Conservation (phyloP, 1,140 invertebrate species). For the Goniozus legneri region DNA sequence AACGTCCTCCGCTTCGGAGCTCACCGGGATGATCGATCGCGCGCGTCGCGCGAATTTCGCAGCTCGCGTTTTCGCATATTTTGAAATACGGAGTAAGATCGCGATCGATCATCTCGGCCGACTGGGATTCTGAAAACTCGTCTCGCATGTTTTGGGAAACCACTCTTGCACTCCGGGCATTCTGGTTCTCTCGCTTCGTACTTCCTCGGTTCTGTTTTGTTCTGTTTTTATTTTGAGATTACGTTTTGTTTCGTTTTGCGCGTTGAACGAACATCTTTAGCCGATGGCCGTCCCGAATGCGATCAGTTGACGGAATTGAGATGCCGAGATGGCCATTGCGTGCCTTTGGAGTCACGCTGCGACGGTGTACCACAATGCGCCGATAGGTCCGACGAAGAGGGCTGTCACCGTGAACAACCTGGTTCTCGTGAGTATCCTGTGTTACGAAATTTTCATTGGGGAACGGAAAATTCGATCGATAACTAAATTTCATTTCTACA, state of each 20-base stretch:
- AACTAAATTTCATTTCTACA: slow-evolving; percentile 1
- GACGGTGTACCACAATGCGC: slow-evolving; percentile 52
- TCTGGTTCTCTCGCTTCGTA: too few species aligned
- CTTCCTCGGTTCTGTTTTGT: slow-evolving; percentile 10
- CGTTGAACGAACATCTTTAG: not conserved
- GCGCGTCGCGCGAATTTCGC: too few species aligned
- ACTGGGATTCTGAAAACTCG: too few species aligned
- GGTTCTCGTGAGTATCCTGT: slow-evolving; percentile 20
- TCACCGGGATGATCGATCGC: too few species aligned
- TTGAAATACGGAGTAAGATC: too few species aligned
- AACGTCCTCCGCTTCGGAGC: not conserved
- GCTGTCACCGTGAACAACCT: slow-evolving; percentile 25
- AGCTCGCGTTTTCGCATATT: too few species aligned
- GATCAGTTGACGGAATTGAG: slow-evolving; percentile 32
- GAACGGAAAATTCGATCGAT: too few species aligned
- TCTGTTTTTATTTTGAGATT: slow-evolving; percentile 8
- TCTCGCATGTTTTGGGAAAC: too few species aligned
- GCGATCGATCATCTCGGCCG: too few species aligned
- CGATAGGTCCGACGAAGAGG: slow-evolving; percentile 55
- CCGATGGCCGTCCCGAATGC: slow-evolving; percentile 25
- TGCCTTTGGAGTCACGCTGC: slow-evolving; percentile 52
- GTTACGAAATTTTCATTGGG: not conserved
- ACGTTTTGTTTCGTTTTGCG: not conserved
- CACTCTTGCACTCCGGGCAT: too few species aligned
- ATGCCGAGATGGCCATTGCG: slow-evolving; percentile 55